phyloP scores from a whole-genome alignment of 2,888 invertebrate genomes.

The Tyria jacobaeae region DNA sequence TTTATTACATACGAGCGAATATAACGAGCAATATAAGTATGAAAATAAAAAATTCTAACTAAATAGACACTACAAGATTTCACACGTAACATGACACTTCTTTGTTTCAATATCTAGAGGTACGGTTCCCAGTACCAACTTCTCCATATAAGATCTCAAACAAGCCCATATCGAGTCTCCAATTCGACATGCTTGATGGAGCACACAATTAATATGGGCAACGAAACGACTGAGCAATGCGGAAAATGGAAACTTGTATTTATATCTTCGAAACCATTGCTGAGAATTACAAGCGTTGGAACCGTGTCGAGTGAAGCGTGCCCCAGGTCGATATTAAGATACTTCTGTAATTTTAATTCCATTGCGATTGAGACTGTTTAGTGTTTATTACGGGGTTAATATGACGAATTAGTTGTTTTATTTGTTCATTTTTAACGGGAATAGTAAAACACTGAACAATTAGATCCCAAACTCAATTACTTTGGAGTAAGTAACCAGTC shows the following conservation, averaged over 20 bases:
- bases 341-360: not conserved
- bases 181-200: constrained; percentile 45
- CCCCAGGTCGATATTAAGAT: not conserved
- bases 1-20: no score
- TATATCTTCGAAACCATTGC: constrained; percentile 2
- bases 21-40: not conserved
- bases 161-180: constrained; percentile 26
- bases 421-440: no score
- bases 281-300: not conserved
- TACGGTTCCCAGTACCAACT: constrained; percentile 8
- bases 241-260: constrained; percentile 4
- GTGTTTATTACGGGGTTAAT: no score
- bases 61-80: not conserved
- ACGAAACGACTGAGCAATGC: constrained; percentile 17
- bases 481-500: not conserved
- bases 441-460: not conserved
- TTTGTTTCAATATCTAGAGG: constrained; percentile 2
- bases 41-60: not conserved
- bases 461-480: not conserved
- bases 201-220: constrained; percentile 37
- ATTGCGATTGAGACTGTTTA: not conserved
- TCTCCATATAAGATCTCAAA: constrained; percentile 22
- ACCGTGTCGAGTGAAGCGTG: not conserved
- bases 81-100: not conserved
- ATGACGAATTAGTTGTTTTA: not conserved